A percentile compares a stretch with the other conserved stretches of the same genome.
phyloP scores from a whole-genome alignment of 2,888 invertebrate species.

The Sesia bembeciformis region DNA sequence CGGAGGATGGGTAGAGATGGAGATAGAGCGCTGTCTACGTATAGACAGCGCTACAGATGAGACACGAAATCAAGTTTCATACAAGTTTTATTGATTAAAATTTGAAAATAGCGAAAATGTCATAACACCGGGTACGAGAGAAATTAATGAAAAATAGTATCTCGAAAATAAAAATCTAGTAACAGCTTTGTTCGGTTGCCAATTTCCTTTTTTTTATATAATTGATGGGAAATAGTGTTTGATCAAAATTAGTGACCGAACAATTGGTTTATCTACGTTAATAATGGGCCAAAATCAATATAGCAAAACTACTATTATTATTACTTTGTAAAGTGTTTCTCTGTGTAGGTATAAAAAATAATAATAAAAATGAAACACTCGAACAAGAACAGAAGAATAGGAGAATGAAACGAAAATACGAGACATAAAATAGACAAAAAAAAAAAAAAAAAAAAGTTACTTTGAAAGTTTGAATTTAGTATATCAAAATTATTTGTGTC shows the following conservation, averaged over 20 bases:
- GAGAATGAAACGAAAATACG: slow-evolving; percentile 24
- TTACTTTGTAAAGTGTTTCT: slow-evolving; percentile 69
- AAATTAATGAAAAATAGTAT: slow-evolving; percentile 35
- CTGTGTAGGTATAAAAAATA: slow-evolving; percentile 65
- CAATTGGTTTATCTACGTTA: slow-evolving; percentile 50
- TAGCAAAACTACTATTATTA: slow-evolving; percentile 56
- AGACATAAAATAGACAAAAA: slow-evolving; percentile 4
- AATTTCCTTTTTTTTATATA: slow-evolving; percentile 23
- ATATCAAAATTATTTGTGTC: slow-evolving; percentile 40
- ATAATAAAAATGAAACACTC: slow-evolving; percentile 17
- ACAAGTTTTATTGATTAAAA: slow-evolving; percentile 8
- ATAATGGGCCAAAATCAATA: slow-evolving; percentile 62
- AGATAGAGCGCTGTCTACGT: slow-evolving; percentile 6
- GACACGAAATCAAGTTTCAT: slow-evolving; percentile 2
- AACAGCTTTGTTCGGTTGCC: slow-evolving; percentile 52
- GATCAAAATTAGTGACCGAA: slow-evolving; percentile 53
- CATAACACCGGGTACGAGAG: slow-evolving; percentile 55
- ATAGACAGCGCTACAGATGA: neutral
- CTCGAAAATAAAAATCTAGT: slow-evolving; percentile 47
- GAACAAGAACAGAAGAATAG: slow-evolving; percentile 60
- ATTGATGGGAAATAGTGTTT: neutral
- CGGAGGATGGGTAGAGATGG: slow-evolving; percentile 10
- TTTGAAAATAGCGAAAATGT: slow-evolving; percentile 26
- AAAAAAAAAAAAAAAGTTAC: slow-evolving; percentile 16
- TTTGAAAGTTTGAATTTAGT: slow-evolving; percentile 37